Base-by-base conservation (phyloP, 2,797 vertebrate genomes). In the Intellagama lesueurii region DNA sequence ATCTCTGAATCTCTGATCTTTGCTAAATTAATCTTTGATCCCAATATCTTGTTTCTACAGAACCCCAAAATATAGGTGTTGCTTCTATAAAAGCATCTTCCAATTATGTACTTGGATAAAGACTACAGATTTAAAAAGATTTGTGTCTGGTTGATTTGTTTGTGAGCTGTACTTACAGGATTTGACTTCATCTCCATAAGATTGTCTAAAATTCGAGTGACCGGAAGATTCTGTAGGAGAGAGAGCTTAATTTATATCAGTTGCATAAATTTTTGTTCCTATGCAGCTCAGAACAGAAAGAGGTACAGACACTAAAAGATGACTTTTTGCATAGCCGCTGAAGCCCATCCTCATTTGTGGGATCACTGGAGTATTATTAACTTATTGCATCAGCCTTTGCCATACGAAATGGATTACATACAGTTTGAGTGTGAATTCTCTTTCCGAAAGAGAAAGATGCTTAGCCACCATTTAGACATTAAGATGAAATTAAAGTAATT, bases 101-200 rank as follows among this genome's bases (percentile, higher is more conserved):
- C 4, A 64, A 64, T 64, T 64, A 24, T 56, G 52, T 56, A 56
- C 12, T 56, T 56, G 52, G 52, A 56, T 14, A 40, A 40, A 40
- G 40, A 40, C 40, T 40, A 40, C 40, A 40, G 69, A 26, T 83
- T 75, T 47, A 32, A 32, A 73, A 28, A 78, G 14, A 87, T 83
- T 84, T 80, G 87, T 7, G 35, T 76, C 49, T 85, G 56, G 49
- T 84, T 3, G 24, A 49, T 16, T 40, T 87, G 19, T 83, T 69
- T 44, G 64, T n/a, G 17, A 89, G 19, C 7, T 90, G 26, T 96
- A 97, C 98, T 98, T 93, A 99, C 99, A 72, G 98, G 98, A 93
- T 99, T 98, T 82, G 98, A 99, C 95, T 99, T 99, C 98, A 99
- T 98, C 95, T 99, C 99, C 98, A 99, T 99, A 90, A 99, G 98